phyloP scores from a whole-genome alignment of 2,888 invertebrate species.

The Tuta absoluta region DNA sequence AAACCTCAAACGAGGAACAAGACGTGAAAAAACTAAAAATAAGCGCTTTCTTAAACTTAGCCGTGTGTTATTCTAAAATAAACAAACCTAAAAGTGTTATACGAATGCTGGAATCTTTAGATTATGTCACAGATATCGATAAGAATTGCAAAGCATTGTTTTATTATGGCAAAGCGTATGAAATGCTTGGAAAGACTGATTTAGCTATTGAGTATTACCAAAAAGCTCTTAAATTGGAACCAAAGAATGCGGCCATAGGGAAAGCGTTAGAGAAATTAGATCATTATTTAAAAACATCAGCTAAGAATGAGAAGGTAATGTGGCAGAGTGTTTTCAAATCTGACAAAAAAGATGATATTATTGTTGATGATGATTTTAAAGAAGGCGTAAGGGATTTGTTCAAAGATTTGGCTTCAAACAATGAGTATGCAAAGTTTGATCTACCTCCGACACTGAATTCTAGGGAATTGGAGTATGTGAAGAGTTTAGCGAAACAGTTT shows the following conservation, averaged over 20 bases:
- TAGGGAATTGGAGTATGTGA: conserved; percentile 59
- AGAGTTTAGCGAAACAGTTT: conserved; percentile 53
- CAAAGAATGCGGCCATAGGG: conserved; percentile 69
- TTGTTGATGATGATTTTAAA: conserved; percentile 63
- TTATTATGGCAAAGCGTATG: conserved; percentile 62
- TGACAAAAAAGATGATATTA: conserved; percentile 45
- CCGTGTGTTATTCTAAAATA: conserved; percentile 65
- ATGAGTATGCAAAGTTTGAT: conserved; percentile 60
- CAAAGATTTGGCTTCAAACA: conserved; percentile 56
- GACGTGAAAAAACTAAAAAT: conserved; percentile 57
- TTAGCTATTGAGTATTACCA: conserved; percentile 60
- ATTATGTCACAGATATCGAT: conserved; percentile 55
- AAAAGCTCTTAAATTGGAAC: conserved; percentile 68
- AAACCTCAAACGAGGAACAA: conserved; percentile 44
- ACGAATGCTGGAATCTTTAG: conserved; percentile 63
- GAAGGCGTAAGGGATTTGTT: conserved; percentile 61
- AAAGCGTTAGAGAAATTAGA: conserved; percentile 56
- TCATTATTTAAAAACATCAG: conserved; percentile 45
- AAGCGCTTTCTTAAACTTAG: conserved; percentile 60
- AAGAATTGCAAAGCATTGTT: conserved; percentile 66
- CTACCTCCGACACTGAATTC: conserved; percentile 55
- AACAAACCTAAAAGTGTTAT: conserved; percentile 63
- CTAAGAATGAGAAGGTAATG: conserved; percentile 53
- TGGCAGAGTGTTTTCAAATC: conserved; percentile 62
- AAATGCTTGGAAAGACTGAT: conserved; percentile 57